Conservation (phyloP, 2,113 vertebrate species). For the Menidia beryllina region DNA sequence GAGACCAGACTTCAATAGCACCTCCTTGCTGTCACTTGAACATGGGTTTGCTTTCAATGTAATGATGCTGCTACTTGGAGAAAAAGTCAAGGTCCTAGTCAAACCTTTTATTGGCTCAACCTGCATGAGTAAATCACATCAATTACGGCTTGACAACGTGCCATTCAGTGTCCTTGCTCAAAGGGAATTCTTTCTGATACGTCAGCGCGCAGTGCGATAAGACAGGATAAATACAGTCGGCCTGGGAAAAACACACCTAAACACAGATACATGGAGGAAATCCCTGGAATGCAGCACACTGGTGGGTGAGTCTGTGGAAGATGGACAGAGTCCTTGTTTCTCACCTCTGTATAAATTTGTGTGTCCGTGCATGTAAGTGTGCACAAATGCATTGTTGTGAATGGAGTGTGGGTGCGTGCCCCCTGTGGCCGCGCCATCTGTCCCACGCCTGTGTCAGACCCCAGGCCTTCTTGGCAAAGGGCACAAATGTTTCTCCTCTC, state of each 20-base stretch:
- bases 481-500: constrained; percentile 38
- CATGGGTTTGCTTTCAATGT: constrained; percentile 5
- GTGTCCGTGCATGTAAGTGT: neutral
- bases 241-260: constrained; percentile 16
- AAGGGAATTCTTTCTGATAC: constrained; percentile 44
- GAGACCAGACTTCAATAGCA: neutral
- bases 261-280: constrained; percentile 30
- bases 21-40: constrained; percentile 15
- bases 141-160: constrained; percentile 42
- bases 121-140: constrained; percentile 58
- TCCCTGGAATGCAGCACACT: constrained; percentile 1
- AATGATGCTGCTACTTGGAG: constrained; percentile 7
- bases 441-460: constrained; percentile 58
- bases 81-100: constrained; percentile 52
- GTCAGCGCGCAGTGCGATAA: constrained; percentile 51
- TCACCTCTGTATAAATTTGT: constrained; percentile 29
- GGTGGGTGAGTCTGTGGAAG: constrained; percentile 6
- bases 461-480: constrained; percentile 52
- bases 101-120: constrained; percentile 35
- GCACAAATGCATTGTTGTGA: neutral
- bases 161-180: constrained; percentile 58
- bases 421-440: constrained; percentile 73
- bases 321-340: constrained; percentile 40
- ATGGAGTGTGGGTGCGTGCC: constrained; percentile 27
- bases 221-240: constrained; percentile 36